Conservation (phyloP, 2,888 invertebrate genomes). For the Teleiodes luculella region DNA sequence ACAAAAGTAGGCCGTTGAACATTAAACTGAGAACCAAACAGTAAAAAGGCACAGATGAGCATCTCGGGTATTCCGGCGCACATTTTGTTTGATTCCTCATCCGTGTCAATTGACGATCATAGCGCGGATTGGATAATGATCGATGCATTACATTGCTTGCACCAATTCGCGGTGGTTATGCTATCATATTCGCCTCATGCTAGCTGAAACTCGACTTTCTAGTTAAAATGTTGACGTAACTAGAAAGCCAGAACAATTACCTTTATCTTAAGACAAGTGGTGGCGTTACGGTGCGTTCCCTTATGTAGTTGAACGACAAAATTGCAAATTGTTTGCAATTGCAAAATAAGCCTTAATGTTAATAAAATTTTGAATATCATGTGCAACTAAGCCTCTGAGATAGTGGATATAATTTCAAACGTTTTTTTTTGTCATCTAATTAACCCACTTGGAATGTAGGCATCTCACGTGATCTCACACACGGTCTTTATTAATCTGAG, state of each 20-base stretch:
- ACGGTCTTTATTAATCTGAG: no score
- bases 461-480: no score
- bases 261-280: conserved; percentile 14
- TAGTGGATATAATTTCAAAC: no score
- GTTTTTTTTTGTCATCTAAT: no score
- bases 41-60: background rate
- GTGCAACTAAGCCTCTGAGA: no score
- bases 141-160: conserved; percentile 40
- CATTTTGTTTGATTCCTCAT: conserved; percentile 29
- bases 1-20: no score
- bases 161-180: conserved; percentile 48
- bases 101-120: conserved; percentile 46
- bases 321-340: background rate
- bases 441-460: no score
- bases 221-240: conserved; percentile 54
- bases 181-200: conserved; percentile 9
- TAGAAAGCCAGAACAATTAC: conserved; percentile 48
- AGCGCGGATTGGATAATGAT: conserved; percentile 49
- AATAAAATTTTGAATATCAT: no score
- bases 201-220: conserved; percentile 39
- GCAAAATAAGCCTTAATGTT: no score
- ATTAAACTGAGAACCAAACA: background rate
- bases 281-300: conserved; percentile 2
- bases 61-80: conserved; percentile 1
- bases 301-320: background rate